phyloP scores from a whole-genome alignment of 2,888 invertebrate genomes.

The Serripes groenlandicus region DNA sequence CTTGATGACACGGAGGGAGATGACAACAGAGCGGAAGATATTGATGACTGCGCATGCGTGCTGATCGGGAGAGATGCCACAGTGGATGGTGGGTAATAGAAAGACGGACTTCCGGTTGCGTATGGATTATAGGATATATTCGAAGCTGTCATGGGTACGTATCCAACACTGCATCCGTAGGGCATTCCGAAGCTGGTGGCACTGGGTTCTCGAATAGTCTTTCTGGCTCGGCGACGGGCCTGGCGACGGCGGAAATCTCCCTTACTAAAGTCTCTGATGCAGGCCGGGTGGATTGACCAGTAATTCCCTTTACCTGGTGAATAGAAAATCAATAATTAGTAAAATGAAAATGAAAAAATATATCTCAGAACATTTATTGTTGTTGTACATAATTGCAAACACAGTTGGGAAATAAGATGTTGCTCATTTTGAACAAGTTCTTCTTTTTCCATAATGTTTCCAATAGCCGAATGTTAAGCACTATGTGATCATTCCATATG shows the following conservation, averaged over 20 bases:
- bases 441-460: too few relatives aligned
- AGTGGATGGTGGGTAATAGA: constrained; percentile 33
- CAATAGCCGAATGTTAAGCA: too few relatives aligned
- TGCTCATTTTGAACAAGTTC: too few relatives aligned
- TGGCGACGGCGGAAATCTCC: constrained; percentile 98
- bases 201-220: constrained; percentile 55
- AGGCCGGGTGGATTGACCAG: constrained; percentile 99
- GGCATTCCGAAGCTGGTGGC: background rate
- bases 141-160: constrained; percentile 77
- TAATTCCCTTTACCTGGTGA: constrained; percentile 94
- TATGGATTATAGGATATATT: constrained; percentile 68
- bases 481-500: too few relatives aligned
- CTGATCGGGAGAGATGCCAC: constrained; percentile 5
- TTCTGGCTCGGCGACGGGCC: constrained; percentile 94
- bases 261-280: constrained; percentile 97
- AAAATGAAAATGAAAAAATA: too few relatives aligned
- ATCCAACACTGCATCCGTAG: constrained; percentile 64
- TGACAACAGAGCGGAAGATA: background rate
- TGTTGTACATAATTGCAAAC: too few relatives aligned
- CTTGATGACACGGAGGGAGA: background rate
- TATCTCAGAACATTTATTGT: too few relatives aligned
- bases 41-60: background rate
- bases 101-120: constrained; percentile 11
- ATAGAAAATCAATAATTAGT: too few relatives aligned
- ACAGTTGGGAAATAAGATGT: too few relatives aligned